Base-by-base conservation (phyloP, 2,888 invertebrate genomes). In the Choreutis nemorana region DNA sequence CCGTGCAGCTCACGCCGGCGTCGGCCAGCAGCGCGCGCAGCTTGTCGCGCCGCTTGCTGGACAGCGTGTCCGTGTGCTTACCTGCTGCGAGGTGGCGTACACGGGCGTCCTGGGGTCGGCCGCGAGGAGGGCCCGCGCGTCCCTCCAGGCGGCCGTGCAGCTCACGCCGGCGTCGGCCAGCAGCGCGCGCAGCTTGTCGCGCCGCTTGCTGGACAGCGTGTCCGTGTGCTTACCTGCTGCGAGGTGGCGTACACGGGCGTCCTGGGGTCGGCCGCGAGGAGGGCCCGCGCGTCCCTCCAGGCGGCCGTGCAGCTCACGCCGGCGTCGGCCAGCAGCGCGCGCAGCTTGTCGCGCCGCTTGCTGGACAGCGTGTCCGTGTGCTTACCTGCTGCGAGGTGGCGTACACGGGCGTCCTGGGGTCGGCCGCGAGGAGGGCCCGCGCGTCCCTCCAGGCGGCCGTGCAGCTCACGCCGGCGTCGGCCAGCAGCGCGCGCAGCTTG, bases 341-440 rank as follows among this genome's bases (percentile, higher is more conserved):
- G 87, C 63, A 97, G 94, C 70, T 95, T 94, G 60, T 95, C 94
- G 35, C 93, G 87, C 50, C 96, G 94, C 60, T 91, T 93, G 42
- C 87, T 85, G n/a, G n/a, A n/a, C n/a, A n/a, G n/a, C n/a, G n/a
- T n/a, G n/a, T n/a, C n/a, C n/a, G n/a, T n/a, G n/a, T n/a, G n/a
- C n/a, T 6, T 10, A 14, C 29, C 23, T 21, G 21, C 25, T 39
- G 38, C 4, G 32, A 9, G 15, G 25, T 21, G 5, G 28, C 15
- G 43, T 73, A 73, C 2, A 28, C 35, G 0, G 77, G 73, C 30
- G 72, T 55, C 14, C 53, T 27, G 27, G 66, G 56, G 6, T 63
- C 97, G 26, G 94, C 93, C 52, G 91, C 91, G 23, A 98, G 86
- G 37, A 85, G 60, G 49, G 90, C 91, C 42, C 89, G 88, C 2